A percentile compares a stretch with the other conserved stretches of the same genome.
Evolutionary conservation across 2,113 vertebrate species (phyloP).

Genomic region (Hystrix brachyura): DNA sequence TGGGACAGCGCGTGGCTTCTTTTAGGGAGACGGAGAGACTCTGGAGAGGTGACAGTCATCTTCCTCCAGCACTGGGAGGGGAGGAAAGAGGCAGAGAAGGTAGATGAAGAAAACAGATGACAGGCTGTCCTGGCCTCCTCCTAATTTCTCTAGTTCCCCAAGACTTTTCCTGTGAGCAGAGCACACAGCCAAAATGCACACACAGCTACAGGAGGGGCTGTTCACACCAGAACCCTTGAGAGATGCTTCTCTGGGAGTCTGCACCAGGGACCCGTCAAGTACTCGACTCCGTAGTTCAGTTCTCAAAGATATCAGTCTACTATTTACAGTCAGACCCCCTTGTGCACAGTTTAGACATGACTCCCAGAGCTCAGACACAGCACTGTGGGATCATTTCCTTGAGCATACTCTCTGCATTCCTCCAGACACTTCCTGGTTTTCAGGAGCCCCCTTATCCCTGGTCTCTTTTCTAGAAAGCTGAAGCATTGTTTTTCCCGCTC

Average conservation of each 20-base stretch:
- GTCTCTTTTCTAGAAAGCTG: background rate
- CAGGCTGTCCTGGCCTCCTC: background rate
- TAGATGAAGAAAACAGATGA: slow-evolving; percentile 56
- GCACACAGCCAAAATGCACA: background rate
- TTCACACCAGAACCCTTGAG: background rate
- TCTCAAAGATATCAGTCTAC: background rate
- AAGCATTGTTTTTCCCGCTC: background rate
- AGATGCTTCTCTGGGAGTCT: background rate
- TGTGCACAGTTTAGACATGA: background rate
- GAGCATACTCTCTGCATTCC: background rate
- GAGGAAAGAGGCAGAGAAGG: slow-evolving; percentile 61
- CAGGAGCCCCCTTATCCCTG: background rate
- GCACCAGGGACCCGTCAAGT: no score
- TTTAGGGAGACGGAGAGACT: slow-evolving; percentile 85
- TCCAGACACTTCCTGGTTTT: background rate
- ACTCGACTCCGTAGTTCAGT: background rate
- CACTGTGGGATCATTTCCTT: background rate
- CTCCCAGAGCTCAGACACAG: background rate
- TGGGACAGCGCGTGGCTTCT: slow-evolving; percentile 90
- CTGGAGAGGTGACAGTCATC: slow-evolving; percentile 74
- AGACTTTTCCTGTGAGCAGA: background rate
- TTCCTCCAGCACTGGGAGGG: slow-evolving; percentile 84
- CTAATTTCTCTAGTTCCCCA: background rate
- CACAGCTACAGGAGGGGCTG: background rate
- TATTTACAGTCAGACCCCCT: background rate